These are phyloP conservation scores for Scartelaos histophorus DNA, from an alignment of 2,113 vertebrate genomes.

Conservation along the genomic window DNA sequence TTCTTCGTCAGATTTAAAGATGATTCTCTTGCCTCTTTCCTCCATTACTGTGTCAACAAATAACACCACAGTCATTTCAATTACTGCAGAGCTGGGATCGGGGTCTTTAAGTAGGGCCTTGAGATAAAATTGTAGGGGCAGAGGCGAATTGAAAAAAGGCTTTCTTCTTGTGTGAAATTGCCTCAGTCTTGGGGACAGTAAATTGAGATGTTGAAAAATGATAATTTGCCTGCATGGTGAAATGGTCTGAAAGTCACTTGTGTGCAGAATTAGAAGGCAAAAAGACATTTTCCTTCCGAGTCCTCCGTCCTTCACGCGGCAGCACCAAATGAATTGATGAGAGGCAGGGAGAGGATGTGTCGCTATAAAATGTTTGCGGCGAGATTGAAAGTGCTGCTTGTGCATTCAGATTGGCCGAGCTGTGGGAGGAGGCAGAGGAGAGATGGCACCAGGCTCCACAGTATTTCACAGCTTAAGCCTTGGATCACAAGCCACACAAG, in stretches of 20 bases:
- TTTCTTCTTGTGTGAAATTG: conserved; percentile 63
- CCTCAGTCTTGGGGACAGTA: conserved; percentile 64
- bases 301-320: conserved; percentile 63
- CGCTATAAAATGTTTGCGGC: conserved; percentile 64
- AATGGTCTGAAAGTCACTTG: conserved; percentile 65
- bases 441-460: conserved; percentile 21
- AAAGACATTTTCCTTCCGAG: conserved; percentile 60
- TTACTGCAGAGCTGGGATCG: conserved; percentile 44
- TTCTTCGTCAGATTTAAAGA: conserved; percentile 52
- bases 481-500: conserved; percentile 60
- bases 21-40: conserved; percentile 39
- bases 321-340: conserved; percentile 68
- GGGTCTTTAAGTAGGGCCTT: conserved; percentile 57
- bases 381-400: conserved; percentile 58
- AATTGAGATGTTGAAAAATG: conserved; percentile 65
- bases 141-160: conserved; percentile 31
- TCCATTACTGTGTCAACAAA: conserved; percentile 61
- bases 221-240: conserved; percentile 57
- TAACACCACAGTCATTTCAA: conserved; percentile 67
- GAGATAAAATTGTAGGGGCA: conserved; percentile 66
- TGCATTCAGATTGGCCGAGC: conserved; percentile 55
- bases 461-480: conserved; percentile 66
- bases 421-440: conserved; percentile 47
- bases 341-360: conserved; percentile 54
- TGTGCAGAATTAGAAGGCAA: conserved; percentile 65